Evolutionary conservation across 2,888 invertebrate genomes (phyloP).

Genomic region (Esperia sulphurella): DNA sequence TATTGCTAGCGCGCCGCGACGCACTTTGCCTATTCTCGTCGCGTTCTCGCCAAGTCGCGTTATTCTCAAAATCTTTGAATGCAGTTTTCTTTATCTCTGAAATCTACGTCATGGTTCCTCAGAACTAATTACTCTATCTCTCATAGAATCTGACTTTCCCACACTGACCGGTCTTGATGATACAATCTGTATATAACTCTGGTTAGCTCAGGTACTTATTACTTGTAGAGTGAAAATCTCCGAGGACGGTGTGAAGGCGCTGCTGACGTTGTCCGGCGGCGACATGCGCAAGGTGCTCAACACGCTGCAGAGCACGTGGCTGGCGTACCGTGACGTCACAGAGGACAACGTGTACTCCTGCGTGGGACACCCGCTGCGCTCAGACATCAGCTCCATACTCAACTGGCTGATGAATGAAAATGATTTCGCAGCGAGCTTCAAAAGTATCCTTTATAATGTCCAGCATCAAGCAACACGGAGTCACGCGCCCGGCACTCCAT

Average conservation of each 20-base stretch:
- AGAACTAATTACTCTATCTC: too few species aligned
- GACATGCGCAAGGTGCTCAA: constrained; percentile 99
- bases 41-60: too few species aligned
- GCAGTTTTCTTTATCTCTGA: too few species aligned
- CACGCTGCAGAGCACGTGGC: constrained; percentile 96
- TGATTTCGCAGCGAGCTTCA: constrained; percentile 85
- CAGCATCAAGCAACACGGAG: too few species aligned
- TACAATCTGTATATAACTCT: background rate
- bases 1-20: too few species aligned
- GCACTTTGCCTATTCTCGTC: too few species aligned
- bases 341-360: constrained; percentile 96
- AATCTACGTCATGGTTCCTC: too few species aligned
- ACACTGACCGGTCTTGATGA: too few species aligned
- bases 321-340: constrained; percentile 93
- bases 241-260: constrained; percentile 92
- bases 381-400: constrained; percentile 92
- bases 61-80: too few species aligned
- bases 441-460: constrained; percentile 84
- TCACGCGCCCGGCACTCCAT: too few species aligned
- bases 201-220: background rate
- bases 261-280: constrained; percentile 93
- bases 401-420: constrained; percentile 92
- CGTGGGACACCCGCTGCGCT: constrained; percentile 95
- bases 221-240: constrained; percentile 85
- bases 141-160: too few species aligned